Percentiles rank a stretch among this genome's conserved stretches.
Conservation (phyloP, 2,888 invertebrate genomes). For the Galerucella nymphaeae region DNA sequence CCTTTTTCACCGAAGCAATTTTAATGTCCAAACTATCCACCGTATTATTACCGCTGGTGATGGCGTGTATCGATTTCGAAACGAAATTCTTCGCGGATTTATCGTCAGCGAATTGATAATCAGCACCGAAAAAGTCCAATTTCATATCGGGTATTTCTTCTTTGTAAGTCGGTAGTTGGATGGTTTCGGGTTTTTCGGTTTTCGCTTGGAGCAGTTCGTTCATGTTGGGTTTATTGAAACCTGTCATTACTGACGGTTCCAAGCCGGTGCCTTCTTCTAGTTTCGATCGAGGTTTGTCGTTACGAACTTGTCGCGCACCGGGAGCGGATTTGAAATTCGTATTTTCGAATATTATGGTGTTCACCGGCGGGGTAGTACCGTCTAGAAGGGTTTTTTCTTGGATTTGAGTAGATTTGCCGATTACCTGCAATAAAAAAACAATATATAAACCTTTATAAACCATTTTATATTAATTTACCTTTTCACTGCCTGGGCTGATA, state of each 20-base stretch:
- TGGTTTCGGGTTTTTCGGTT: constrained; percentile 61
- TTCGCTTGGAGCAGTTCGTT: constrained; percentile 63
- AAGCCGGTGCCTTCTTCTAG: constrained; percentile 67
- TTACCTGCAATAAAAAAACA: constrained; percentile 47
- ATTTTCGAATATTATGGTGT: constrained; percentile 92
- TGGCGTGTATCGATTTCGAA: constrained; percentile 70
- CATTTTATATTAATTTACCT: constrained; percentile 51
- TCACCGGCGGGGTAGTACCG: constrained; percentile 82
- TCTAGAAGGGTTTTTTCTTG: constrained; percentile 72
- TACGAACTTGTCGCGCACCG: constrained; percentile 67
- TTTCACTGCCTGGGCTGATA: constrained; percentile 63
- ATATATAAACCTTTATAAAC: too few species aligned
- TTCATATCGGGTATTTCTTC: constrained; percentile 92
- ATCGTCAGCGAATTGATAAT: constrained; percentile 80
- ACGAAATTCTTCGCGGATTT: constrained; percentile 70
- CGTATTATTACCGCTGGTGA: constrained; percentile 78
- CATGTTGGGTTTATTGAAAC: constrained; percentile 66
- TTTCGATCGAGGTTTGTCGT: constrained; percentile 72
- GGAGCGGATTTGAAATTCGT: constrained; percentile 87
- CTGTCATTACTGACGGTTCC: constrained; percentile 60
- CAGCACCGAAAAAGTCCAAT: constrained; percentile 91
- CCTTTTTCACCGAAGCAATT: constrained; percentile 93
- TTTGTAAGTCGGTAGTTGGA: constrained; percentile 78
- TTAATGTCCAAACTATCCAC: constrained; percentile 90
- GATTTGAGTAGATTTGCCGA: constrained; percentile 55